A percentile compares a stretch with the other conserved stretches of the same genome.
phyloP scores from a whole-genome alignment of 1,140 invertebrate genomes.

The Drosophila nebulosa region DNA sequence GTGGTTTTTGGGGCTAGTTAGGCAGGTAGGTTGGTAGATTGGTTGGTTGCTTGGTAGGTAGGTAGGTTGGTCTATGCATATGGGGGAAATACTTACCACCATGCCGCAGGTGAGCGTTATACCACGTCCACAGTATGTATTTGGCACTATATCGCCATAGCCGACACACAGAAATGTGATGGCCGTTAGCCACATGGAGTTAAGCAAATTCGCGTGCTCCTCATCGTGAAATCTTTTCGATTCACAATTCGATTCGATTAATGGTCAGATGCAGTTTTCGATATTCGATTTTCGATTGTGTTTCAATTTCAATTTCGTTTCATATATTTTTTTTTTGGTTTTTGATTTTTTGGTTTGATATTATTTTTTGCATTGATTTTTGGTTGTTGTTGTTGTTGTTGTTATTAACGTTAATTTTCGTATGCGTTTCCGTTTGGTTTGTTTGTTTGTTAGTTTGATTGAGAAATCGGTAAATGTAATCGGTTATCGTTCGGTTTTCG shows the following conservation, averaged over 20 bases:
- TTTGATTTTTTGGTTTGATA: constrained; percentile 15
- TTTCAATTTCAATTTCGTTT: neutral
- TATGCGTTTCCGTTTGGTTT: no score
- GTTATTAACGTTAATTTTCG: no score
- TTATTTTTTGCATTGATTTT: constrained; percentile 25
- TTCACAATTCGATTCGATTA: constrained; percentile 2
- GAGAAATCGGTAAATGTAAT: constrained; percentile 38
- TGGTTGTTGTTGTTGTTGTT: constrained; percentile 8
- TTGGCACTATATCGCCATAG: constrained; percentile 95
- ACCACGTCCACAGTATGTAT: constrained; percentile 95
- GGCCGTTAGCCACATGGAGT: constrained; percentile 96
- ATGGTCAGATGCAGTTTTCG: neutral
- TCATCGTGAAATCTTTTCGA: constrained; percentile 89
- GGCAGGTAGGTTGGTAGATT: neutral
- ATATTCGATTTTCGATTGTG: neutral
- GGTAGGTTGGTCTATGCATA: neutral
- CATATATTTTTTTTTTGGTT: neutral
- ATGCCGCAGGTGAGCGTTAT: constrained; percentile 95
- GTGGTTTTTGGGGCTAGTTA: no score
- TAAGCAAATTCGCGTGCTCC: constrained; percentile 94
- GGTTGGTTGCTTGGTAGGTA: constrained; percentile 7
- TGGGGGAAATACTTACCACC: constrained; percentile 89
- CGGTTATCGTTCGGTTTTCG: constrained; percentile 10
- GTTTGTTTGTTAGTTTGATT: constrained; percentile 21
- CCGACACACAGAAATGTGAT: constrained; percentile 92